Percentiles rank a stretch among this genome's conserved stretches.
Conservation (phyloP, 2,888 invertebrate species). For the Stenolophus ochropezus region DNA sequence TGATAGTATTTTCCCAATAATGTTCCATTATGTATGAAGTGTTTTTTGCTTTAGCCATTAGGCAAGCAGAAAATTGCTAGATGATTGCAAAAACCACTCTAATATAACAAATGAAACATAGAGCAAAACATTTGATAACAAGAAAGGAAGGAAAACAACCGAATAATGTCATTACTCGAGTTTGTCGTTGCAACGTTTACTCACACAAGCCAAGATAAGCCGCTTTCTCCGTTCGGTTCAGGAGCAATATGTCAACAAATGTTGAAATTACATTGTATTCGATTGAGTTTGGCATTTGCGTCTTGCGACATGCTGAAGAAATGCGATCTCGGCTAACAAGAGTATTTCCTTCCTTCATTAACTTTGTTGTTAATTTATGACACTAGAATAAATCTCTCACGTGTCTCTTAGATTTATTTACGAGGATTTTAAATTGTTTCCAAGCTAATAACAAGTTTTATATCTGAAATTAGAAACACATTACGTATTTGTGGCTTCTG, state of each 20-base stretch:
- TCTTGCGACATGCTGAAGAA: background rate
- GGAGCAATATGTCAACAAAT: conserved; percentile 17
- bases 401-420: conserved; percentile 1
- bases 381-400: conserved; percentile 7
- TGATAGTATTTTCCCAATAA: background rate
- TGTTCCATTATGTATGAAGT: background rate
- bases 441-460: too few relatives aligned
- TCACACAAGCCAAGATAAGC: background rate
- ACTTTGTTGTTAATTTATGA: conserved; percentile 32
- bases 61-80: background rate
- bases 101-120: background rate
- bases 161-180: background rate
- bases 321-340: conserved; percentile 20
- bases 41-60: too few relatives aligned
- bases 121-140: background rate
- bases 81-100: background rate
- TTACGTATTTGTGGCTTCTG: background rate
- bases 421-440: background rate
- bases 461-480: background rate
- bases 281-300: background rate
- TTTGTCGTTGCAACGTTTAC: conserved; percentile 4
- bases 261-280: conserved; percentile 33
- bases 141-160: background rate
- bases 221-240: background rate
- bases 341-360: conserved; percentile 25